These are phyloP conservation scores for Eutolmus rufibarbis DNA, from an alignment of 2,888 invertebrate species.

Conservation along the genomic window DNA sequence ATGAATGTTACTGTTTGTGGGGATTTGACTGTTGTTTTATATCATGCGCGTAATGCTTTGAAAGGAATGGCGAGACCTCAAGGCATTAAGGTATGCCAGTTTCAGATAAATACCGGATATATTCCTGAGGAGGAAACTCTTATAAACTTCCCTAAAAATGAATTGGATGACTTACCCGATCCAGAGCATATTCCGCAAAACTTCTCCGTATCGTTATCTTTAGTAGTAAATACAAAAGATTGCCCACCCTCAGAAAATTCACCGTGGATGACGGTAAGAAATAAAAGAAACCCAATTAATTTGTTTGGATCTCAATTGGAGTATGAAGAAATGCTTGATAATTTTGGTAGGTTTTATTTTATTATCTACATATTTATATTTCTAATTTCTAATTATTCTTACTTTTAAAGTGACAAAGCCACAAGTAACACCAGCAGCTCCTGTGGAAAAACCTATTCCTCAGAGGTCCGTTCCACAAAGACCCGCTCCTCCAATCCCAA, in stretches of 20 bases:
- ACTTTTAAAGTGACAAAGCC: conserved; percentile 63
- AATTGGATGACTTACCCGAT: conserved; percentile 84
- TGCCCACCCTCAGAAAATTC: conserved; percentile 72
- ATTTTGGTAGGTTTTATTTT: conserved; percentile 70
- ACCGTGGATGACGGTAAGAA: conserved; percentile 78
- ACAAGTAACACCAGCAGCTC: conserved; percentile 50
- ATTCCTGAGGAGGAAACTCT: conserved; percentile 76
- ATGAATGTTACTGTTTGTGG: conserved; percentile 82
- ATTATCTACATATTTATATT: not conserved
- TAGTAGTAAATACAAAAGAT: conserved; percentile 76
- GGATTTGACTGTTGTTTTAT: conserved; percentile 82
- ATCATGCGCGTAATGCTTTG: conserved; percentile 86
- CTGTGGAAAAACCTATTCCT: conserved; percentile 49
- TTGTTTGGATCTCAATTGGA: conserved; percentile 81
- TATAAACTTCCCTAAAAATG: conserved; percentile 76
- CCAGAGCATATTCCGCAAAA: conserved; percentile 73
- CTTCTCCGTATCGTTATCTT: conserved; percentile 73
- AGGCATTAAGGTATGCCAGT: conserved; percentile 84
- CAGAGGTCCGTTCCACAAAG: conserved; percentile 49
- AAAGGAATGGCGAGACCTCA: conserved; percentile 80
- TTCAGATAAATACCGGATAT: conserved; percentile 91
- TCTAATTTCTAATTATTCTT: conserved; percentile 20
- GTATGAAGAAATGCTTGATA: conserved; percentile 83
- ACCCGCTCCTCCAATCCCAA: conserved; percentile 54
- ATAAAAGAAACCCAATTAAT: conserved; percentile 64